Percentiles rank a stretch among this genome's conserved stretches.
Conservation (phyloP, 2,888 invertebrate species). For the Cephus pygmeus region DNA sequence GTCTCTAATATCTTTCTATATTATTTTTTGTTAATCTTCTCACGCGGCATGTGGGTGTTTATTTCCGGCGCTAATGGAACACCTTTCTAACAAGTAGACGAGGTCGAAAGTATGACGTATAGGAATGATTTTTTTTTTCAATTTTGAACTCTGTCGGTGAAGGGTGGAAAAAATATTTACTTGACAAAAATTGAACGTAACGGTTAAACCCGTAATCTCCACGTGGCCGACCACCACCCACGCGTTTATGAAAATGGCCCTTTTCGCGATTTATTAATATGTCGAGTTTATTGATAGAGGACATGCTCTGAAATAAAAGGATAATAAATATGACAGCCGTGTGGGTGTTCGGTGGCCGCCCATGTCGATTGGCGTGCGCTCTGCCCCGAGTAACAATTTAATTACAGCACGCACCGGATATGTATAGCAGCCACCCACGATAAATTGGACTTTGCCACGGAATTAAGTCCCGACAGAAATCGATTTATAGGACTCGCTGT, state of each 20-base stretch:
- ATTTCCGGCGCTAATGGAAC: slow-evolving; percentile 4
- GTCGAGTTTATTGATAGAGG: slow-evolving; percentile 55
- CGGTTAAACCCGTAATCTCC: background rate
- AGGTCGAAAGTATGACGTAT: background rate
- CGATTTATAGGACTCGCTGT: slow-evolving; percentile 52
- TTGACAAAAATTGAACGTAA: background rate
- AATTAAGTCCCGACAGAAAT: slow-evolving; percentile 56
- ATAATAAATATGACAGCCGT: slow-evolving; percentile 41
- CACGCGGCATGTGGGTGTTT: background rate
- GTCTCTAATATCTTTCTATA: background rate
- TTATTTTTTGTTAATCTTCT: background rate
- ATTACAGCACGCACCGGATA: slow-evolving; percentile 59
- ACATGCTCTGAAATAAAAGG: slow-evolving; percentile 51
- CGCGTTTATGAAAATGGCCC: background rate
- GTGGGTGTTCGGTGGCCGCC: slow-evolving; percentile 57
- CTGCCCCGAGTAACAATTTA: slow-evolving; percentile 66
- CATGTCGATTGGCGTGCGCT: slow-evolving; percentile 64
- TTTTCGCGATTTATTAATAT: slow-evolving; percentile 47
- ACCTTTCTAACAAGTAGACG: background rate
- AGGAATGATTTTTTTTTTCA: no score
- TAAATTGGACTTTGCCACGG: slow-evolving; percentile 66
- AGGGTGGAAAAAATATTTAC: background rate
- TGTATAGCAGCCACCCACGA: slow-evolving; percentile 65
- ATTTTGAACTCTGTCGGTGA: background rate
- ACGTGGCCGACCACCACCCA: background rate